These are phyloP conservation scores for Leucophenga varia DNA, from an alignment of 1,140 invertebrate genomes.

Conservation along the genomic window DNA sequence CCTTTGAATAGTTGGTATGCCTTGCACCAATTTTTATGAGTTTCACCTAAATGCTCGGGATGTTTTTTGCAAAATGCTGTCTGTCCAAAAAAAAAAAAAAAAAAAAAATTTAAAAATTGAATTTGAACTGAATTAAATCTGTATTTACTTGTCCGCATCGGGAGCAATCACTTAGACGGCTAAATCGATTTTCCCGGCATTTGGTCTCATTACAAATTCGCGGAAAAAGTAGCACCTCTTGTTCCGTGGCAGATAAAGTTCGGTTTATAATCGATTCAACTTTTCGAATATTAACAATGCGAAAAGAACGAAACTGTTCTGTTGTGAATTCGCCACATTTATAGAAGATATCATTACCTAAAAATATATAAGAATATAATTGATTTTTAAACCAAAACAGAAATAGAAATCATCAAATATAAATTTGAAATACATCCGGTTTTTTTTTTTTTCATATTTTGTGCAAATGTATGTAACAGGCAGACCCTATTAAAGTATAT, in stretches of 20 bases:
- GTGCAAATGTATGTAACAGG: too few species aligned
- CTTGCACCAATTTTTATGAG: slow-evolving; percentile 60
- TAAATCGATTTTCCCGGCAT: slow-evolving; percentile 59
- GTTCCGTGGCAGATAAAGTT: slow-evolving; percentile 64
- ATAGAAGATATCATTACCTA: slow-evolving; percentile 58
- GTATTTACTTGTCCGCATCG: slow-evolving; percentile 64
- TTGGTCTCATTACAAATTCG: slow-evolving; percentile 60
- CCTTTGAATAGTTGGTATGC: slow-evolving; percentile 60
- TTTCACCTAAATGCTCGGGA: slow-evolving; percentile 55
- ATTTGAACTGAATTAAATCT: slow-evolving; percentile 41
- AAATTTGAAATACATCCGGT: too few species aligned
- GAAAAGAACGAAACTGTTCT: slow-evolving; percentile 63
- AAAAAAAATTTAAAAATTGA: slow-evolving; percentile 41
- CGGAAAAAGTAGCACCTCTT: slow-evolving; percentile 69
- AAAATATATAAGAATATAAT: too few species aligned
- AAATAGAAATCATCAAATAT: too few species aligned
- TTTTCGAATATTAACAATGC: slow-evolving; percentile 64
- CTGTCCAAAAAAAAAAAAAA: slow-evolving; percentile 27
- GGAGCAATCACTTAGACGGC: slow-evolving; percentile 59
- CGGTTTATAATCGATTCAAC: slow-evolving; percentile 63
- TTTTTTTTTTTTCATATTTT: too few species aligned
- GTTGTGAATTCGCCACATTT: slow-evolving; percentile 59
- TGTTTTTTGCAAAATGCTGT: slow-evolving; percentile 58
- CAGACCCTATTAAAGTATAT: too few species aligned
- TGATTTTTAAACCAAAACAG: too few species aligned